Evolutionary conservation across 2,113 vertebrate genomes (phyloP).

Genomic region (Gasterosteus aculeatus): DNA sequence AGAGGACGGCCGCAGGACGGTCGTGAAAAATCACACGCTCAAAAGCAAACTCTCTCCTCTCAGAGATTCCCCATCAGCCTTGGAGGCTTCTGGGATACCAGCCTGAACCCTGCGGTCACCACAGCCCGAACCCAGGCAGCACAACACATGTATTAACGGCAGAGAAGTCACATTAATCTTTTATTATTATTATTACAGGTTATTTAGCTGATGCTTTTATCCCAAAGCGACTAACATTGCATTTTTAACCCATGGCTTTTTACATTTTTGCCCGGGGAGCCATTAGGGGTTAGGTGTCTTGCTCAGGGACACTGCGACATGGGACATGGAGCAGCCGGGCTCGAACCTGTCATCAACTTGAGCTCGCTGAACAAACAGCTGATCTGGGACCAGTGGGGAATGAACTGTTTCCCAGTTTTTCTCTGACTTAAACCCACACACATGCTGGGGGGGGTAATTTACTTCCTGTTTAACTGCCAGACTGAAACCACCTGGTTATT

Average conservation of each 20-base stretch:
- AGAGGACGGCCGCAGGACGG: conserved; percentile 40
- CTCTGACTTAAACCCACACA: neutral
- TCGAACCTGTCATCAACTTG: too few relatives aligned
- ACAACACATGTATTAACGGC: neutral
- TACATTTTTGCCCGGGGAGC: too few relatives aligned
- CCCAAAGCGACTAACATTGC: too few relatives aligned
- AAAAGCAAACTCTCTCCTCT: neutral
- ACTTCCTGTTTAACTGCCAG: conserved; percentile 3
- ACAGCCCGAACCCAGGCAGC: neutral
- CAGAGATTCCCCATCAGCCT: neutral
- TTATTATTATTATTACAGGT: neutral
- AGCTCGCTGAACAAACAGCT: neutral
- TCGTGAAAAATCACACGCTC: conserved; percentile 36
- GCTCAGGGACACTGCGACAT: too few relatives aligned
- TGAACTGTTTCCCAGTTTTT: too few relatives aligned
- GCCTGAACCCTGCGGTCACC: too few relatives aligned
- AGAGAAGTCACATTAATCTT: neutral
- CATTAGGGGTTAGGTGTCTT: too few relatives aligned
- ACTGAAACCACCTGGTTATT: neutral
- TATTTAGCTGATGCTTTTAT: too few relatives aligned
- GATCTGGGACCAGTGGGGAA: neutral
- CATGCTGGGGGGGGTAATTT: neutral
- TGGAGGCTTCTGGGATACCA: too few relatives aligned
- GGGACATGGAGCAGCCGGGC: too few relatives aligned
- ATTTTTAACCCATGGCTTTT: too few relatives aligned